Conservation (phyloP, 2,797 vertebrate genomes). For the Hemibagrus guttatus region DNA sequence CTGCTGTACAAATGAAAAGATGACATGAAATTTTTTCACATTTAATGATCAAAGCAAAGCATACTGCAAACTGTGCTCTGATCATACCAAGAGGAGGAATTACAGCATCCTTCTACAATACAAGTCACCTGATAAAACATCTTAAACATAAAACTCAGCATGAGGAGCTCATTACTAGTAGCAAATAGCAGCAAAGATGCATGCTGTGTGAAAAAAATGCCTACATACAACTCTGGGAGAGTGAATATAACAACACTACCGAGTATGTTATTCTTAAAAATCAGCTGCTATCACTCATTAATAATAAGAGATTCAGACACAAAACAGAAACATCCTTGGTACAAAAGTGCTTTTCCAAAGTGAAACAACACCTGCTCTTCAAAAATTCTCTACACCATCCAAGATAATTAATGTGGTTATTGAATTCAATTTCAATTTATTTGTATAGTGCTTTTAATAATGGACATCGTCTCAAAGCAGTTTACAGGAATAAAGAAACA, state of each 20-base stretch:
- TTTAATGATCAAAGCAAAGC: background rate
- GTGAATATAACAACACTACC: background rate
- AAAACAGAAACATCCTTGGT: background rate
- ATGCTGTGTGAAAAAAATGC: background rate
- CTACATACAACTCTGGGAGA: background rate
- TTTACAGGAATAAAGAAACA: too few relatives aligned
- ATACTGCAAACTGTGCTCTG: conserved; percentile 4
- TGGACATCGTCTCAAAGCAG: too few relatives aligned
- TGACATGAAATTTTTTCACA: background rate
- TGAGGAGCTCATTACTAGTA: conserved; percentile 12
- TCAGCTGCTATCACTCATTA: background rate
- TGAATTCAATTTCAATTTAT: background rate
- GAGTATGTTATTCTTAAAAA: background rate
- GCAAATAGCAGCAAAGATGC: background rate
- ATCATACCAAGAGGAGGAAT: background rate
- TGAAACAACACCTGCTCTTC: background rate
- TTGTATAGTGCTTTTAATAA: too few relatives aligned
- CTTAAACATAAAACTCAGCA: conserved; percentile 16
- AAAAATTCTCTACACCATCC: background rate
- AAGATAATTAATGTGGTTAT: background rate
- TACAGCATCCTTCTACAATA: background rate
- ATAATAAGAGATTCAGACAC: background rate
- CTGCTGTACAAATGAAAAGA: background rate
- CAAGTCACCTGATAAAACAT: conserved; percentile 13
- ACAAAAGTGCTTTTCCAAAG: background rate